Conservation (phyloP, 2,888 invertebrate genomes). For the Lottia scabra region DNA sequence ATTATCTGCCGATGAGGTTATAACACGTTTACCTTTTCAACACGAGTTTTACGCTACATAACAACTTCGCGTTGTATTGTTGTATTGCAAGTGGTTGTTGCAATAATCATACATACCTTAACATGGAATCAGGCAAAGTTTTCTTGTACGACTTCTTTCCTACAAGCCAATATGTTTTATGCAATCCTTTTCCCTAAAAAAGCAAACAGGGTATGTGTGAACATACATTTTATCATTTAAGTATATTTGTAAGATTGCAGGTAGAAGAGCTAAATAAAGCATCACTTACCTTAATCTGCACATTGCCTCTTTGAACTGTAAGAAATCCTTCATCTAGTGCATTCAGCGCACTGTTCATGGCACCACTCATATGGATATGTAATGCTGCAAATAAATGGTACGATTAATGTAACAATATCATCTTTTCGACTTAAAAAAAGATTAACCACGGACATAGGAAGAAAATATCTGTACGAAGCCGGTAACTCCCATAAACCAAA, state of each 20-base stretch:
- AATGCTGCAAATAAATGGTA: constrained; percentile 37
- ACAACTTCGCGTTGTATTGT: no score
- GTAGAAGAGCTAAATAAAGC: no score
- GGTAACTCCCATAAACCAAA: no score
- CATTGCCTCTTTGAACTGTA: constrained; percentile 49
- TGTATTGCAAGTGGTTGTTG: no score
- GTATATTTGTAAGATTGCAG: no score
- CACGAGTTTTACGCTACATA: no score
- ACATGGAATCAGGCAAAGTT: constrained; percentile 45
- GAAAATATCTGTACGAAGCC: no score
- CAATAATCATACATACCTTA: constrained; percentile 33
- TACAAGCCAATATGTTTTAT: constrained; percentile 59
- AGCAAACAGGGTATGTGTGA: neutral
- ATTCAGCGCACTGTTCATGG: constrained; percentile 41
- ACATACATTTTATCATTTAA: no score
- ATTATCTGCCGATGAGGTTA: no score
- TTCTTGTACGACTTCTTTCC: constrained; percentile 55
- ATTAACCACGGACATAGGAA: no score
- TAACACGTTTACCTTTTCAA: no score
- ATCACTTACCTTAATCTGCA: constrained; percentile 53
- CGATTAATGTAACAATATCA: neutral
- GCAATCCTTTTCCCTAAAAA: constrained; percentile 54
- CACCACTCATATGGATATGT: constrained; percentile 55
- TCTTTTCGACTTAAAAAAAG: no score
- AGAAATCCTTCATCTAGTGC: constrained; percentile 48